phyloP scores from a whole-genome alignment of 2,113 vertebrate genomes.

The Ptyas mucosa region DNA sequence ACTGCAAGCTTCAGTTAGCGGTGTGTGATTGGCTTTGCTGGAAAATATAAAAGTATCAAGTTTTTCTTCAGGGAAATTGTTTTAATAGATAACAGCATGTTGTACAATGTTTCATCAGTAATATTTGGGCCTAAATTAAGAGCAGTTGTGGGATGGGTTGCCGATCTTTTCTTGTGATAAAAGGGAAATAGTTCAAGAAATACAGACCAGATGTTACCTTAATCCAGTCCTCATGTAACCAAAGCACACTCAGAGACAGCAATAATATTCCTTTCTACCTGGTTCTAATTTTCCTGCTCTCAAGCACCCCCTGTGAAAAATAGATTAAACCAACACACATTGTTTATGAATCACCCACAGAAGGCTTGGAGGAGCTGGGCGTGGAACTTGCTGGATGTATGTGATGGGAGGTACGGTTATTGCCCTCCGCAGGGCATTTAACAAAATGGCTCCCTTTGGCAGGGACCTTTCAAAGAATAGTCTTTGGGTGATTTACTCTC shows the following conservation, averaged over 20 bases:
- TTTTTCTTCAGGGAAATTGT: conserved; percentile 80
- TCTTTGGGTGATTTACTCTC: conserved; percentile 59
- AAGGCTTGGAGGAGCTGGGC: conserved; percentile 60
- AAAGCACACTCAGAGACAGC: conserved; percentile 74
- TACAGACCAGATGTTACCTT: conserved; percentile 82
- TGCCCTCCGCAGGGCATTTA: conserved; percentile 57
- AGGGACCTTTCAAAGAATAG: conserved; percentile 62
- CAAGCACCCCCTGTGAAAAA: conserved; percentile 80
- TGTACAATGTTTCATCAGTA: conserved; percentile 84
- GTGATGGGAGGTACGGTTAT: conserved; percentile 47
- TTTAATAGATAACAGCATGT: conserved; percentile 86
- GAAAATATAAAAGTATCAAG: conserved; percentile 76
- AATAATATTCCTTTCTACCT: conserved; percentile 77
- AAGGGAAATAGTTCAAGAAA: conserved; percentile 84
- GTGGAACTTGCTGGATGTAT: conserved; percentile 33
- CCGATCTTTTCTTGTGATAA: conserved; percentile 80
- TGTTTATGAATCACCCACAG: conserved; percentile 69
- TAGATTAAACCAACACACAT: conserved; percentile 80
- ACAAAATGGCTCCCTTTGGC: conserved; percentile 61
- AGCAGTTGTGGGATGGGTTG: conserved; percentile 82
- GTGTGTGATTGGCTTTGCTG: conserved; percentile 66
- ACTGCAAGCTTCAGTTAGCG: conserved; percentile 44
- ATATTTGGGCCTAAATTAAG: conserved; percentile 86
- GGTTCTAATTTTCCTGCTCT: conserved; percentile 78
- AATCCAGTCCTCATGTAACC: conserved; percentile 81